Conservation (phyloP, 2,797 vertebrate species). For the Sphaeramia orbicularis region DNA sequence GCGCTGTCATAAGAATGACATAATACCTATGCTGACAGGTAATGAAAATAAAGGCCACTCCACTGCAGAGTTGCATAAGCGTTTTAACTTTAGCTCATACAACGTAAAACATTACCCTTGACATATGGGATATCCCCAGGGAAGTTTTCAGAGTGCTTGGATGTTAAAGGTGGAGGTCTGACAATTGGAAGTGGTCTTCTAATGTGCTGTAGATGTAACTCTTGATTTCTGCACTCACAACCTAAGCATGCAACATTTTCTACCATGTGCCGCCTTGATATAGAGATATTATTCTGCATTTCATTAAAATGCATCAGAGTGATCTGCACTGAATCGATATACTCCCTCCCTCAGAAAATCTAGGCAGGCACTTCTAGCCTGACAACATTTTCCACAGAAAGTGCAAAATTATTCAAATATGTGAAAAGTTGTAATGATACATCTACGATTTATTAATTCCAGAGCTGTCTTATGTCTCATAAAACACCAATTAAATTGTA, state of each 20-base stretch:
- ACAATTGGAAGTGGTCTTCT: constrained; percentile 48
- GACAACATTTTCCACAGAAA: constrained; percentile 14
- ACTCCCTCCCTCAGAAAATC: constrained; percentile 25
- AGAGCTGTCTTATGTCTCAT: not conserved
- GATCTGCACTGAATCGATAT: constrained; percentile 16
- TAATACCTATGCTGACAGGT: constrained; percentile 82
- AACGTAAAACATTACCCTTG: constrained; percentile 71
- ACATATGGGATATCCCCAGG: constrained; percentile 69
- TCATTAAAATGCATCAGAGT: constrained; percentile 49
- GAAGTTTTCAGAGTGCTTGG: constrained; percentile 49
- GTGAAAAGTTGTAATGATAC: constrained; percentile 12
- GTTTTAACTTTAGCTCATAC: constrained; percentile 72
- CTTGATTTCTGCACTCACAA: constrained; percentile 44
- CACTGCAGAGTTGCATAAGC: constrained; percentile 77
- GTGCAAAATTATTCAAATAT: constrained; percentile 6
- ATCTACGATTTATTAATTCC: not conserved
- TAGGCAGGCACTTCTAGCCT: constrained; percentile 10
- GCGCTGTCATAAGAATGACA: constrained; percentile 83
- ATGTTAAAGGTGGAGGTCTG: constrained; percentile 63
- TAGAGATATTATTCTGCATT: constrained; percentile 45
- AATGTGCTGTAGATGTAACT: constrained; percentile 46
- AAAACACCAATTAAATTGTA: not conserved
- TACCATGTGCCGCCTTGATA: constrained; percentile 18
- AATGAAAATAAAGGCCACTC: constrained; percentile 82
- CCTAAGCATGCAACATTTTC: constrained; percentile 13